Evolutionary conservation across 37 sponge, comb jelly and placozoan species (phyloP).

Genomic region (Oscarella lobularis): DNA sequence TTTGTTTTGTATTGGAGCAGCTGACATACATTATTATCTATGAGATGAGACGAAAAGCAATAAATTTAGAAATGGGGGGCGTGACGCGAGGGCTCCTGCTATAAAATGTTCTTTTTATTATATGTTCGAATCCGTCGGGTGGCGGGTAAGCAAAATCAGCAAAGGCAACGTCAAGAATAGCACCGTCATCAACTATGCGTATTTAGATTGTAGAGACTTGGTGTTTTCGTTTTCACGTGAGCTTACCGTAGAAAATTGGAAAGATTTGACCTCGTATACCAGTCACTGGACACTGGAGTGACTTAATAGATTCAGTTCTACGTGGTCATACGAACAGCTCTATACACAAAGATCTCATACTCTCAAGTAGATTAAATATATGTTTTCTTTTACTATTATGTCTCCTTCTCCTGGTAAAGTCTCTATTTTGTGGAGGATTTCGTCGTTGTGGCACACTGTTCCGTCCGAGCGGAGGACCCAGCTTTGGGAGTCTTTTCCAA

Average conservation of each 20-base stretch:
- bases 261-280: constrained; percentile 78
- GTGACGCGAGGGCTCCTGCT: too few species aligned
- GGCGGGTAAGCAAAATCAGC: constrained; percentile 81
- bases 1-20: too few species aligned
- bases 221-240: too few species aligned
- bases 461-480: constrained; percentile 87
- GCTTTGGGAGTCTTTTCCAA: constrained; percentile 60
- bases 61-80: too few species aligned
- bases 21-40: too few species aligned
- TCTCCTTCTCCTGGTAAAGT: constrained; percentile 75
- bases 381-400: constrained; percentile 52
- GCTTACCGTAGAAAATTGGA: constrained; percentile 85
- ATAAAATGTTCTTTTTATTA: too few species aligned
- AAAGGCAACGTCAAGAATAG: constrained; percentile 85
- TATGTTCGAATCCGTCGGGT: constrained; percentile 81
- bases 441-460: constrained; percentile 60
- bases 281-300: constrained; percentile 59
- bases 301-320: constrained; percentile 93
- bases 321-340: constrained; percentile 88
- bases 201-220: too few species aligned
- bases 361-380: too few species aligned
- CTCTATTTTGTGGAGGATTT: constrained; percentile 39
- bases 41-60: too few species aligned
- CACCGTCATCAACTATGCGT: constrained; percentile 82
- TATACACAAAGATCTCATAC: too few species aligned